Percentiles rank a stretch among this genome's conserved stretches.
Conservation (phyloP, 2,888 invertebrate species). For the Drosophila subsilvestris region DNA sequence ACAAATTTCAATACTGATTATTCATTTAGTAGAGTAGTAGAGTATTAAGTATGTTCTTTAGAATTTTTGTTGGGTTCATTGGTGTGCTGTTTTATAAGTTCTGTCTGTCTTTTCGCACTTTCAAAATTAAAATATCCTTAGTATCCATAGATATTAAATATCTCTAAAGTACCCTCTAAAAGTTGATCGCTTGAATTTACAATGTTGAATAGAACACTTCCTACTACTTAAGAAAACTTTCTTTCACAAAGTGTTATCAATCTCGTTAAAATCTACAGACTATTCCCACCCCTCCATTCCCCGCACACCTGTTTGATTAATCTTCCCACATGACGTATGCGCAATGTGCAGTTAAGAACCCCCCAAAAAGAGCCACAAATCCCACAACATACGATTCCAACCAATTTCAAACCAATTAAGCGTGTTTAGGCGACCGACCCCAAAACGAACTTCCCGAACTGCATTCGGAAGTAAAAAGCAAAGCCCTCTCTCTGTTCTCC, state of each 20-base stretch:
- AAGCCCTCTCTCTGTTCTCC: constrained; percentile 3
- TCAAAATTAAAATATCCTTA: too few species aligned
- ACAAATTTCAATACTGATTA: background rate
- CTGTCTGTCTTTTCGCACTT: too few species aligned
- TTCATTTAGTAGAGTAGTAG: background rate
- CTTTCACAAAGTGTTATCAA: background rate
- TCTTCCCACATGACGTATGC: constrained; percentile 39
- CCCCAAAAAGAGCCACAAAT: background rate
- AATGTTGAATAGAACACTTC: background rate
- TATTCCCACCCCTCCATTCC: background rate
- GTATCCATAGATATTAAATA: too few species aligned
- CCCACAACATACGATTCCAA: constrained; percentile 8
- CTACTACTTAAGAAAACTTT: background rate
- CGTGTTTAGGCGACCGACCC: constrained; percentile 50
- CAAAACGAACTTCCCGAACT: constrained; percentile 48
- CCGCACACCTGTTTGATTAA: background rate
- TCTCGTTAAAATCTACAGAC: background rate
- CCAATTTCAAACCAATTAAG: constrained; percentile 40
- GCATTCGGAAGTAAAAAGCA: constrained; percentile 65
- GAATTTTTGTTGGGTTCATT: too few species aligned
- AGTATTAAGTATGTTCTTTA: background rate
- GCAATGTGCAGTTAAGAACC: constrained; percentile 29
- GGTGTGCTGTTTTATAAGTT: too few species aligned
- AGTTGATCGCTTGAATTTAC: background rate
- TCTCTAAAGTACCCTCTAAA: too few species aligned